Conservation (phyloP, 2,888 invertebrate species). For the Leptinotarsa juncta region DNA sequence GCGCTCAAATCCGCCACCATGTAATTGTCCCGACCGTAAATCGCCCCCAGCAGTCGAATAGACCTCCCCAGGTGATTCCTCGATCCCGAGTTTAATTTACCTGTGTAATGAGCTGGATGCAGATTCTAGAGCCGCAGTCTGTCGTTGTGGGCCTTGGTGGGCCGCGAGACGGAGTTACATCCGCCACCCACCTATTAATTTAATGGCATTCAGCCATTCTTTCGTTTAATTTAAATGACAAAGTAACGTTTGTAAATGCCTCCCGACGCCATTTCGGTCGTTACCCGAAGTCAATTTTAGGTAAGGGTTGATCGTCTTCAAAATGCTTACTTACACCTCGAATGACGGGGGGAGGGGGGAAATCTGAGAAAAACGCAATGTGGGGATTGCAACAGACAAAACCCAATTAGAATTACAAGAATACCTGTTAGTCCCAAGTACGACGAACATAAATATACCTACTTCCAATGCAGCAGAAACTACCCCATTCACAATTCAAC, state of each 20-base stretch:
- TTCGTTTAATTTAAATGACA: slow-evolving; percentile 52
- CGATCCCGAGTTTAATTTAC: slow-evolving; percentile 62
- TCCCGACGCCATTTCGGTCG: slow-evolving; percentile 38
- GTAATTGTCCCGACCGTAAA: slow-evolving; percentile 53
- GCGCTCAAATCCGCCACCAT: slow-evolving; percentile 40
- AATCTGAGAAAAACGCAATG: background rate
- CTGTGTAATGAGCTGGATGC: slow-evolving; percentile 64
- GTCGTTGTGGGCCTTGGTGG: slow-evolving; percentile 28
- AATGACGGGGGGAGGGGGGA: slow-evolving; percentile 23
- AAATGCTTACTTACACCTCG: slow-evolving; percentile 26
- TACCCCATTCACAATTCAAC: no score
- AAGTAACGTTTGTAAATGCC: slow-evolving; percentile 46
- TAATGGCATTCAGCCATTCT: slow-evolving; percentile 50
- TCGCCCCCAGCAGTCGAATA: slow-evolving; percentile 49
- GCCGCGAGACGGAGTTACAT: slow-evolving; percentile 31
- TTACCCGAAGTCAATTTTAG: slow-evolving; percentile 41
- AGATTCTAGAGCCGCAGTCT: slow-evolving; percentile 49
- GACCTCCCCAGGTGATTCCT: slow-evolving; percentile 62
- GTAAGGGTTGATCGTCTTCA: slow-evolving; percentile 40
- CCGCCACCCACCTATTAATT: slow-evolving; percentile 47
- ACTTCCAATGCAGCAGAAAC: no score
- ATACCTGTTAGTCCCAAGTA: no score
- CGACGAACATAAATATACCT: no score
- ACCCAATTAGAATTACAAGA: no score
- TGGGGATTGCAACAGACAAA: no score